Percentiles rank a stretch among this genome's conserved stretches.
Evolutionary conservation across 2,888 invertebrate species (phyloP).

Genomic region (Coremacera marginata): DNA sequence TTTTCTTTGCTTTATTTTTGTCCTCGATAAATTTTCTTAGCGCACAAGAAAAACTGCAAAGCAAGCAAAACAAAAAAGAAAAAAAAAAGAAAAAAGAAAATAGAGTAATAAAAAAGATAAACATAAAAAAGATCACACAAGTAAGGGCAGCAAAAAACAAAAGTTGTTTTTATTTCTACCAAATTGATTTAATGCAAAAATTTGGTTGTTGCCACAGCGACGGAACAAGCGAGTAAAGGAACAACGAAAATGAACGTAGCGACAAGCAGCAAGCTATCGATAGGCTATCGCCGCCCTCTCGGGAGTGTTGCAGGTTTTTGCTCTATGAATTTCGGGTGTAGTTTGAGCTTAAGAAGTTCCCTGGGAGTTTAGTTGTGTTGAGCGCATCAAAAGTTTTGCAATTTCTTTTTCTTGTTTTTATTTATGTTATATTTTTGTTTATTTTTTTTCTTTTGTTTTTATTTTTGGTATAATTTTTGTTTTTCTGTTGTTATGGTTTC

Average conservation of each 20-base stretch:
- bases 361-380: not conserved
- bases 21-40: not conserved
- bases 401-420: not conserved
- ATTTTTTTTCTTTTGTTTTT: not conserved
- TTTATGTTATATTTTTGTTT: not conserved
- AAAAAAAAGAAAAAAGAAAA: not conserved
- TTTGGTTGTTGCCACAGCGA: not conserved
- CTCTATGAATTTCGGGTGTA: not conserved
- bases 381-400: not conserved
- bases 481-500: not conserved
- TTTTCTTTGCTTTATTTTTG: conserved; percentile 9
- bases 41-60: not conserved
- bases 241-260: not conserved
- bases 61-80: not conserved
- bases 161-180: conserved; percentile 33
- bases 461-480: not conserved
- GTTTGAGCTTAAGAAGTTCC: not conserved
- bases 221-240: not conserved
- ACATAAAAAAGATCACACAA: not conserved
- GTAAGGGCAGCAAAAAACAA: not conserved
- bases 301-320: not conserved
- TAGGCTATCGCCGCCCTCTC: not conserved
- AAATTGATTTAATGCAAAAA: conserved; percentile 37
- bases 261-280: not conserved
- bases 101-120: not conserved